Percentiles rank a stretch among this genome's conserved stretches.
phyloP scores from a whole-genome alignment of 2,888 invertebrate species.

The Leucania comma region DNA sequence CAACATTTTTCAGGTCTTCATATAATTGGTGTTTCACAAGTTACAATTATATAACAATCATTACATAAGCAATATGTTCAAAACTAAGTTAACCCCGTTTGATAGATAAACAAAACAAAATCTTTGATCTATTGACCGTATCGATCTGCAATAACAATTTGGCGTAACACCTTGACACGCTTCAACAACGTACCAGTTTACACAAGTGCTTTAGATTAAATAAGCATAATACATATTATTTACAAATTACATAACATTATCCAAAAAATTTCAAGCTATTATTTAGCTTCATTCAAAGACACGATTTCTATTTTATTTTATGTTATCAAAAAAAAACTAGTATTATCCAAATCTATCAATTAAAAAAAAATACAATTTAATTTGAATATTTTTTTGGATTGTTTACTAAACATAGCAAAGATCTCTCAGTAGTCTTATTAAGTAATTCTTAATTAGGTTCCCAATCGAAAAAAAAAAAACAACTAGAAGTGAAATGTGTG shows the following conservation, averaged over 20 bases:
- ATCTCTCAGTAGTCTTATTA: not conserved
- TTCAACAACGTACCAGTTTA: constrained; percentile 29
- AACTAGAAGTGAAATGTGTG: not conserved
- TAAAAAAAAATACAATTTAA: no score
- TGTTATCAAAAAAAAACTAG: no score
- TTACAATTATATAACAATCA: not conserved
- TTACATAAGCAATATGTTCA: not conserved
- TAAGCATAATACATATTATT: not conserved
- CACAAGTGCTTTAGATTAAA: constrained; percentile 18
- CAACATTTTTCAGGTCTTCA: not conserved
- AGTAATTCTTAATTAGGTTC: not conserved
- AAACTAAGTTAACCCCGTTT: constrained; percentile 24
- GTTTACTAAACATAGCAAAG: no score
- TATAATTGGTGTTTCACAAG: no score
- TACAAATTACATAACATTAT: not conserved
- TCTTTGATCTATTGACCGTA: constrained; percentile 44
- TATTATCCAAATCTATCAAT: not conserved
- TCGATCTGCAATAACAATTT: constrained; percentile 28
- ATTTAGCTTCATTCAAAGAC: no score
- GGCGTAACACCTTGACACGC: constrained; percentile 37
- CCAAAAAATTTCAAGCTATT: no score
- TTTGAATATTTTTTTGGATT: no score
- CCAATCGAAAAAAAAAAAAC: not conserved
- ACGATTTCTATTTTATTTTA: no score
- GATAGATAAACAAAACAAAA: constrained; percentile 23